Conservation (phyloP, 1,140 invertebrate species). For the Caerostris extrusa region DNA sequence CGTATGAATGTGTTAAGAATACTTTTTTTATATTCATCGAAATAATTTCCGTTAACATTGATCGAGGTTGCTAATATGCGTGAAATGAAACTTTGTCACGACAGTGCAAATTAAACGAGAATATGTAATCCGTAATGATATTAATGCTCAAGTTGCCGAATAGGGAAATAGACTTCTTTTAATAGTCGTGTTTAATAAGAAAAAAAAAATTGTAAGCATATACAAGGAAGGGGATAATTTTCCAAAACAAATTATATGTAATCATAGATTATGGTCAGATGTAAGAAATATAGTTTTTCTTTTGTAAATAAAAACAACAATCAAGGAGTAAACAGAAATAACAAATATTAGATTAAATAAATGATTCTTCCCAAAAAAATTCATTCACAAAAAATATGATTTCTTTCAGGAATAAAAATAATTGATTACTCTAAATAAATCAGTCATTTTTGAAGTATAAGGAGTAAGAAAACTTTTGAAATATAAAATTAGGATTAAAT, state of each 20-base stretch:
- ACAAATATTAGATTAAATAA: too few species aligned
- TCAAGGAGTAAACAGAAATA: too few species aligned
- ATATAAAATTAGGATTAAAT: too few species aligned
- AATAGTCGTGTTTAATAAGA: not conserved
- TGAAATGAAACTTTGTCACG: constrained; percentile 5
- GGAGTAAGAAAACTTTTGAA: too few species aligned
- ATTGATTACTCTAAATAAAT: too few species aligned
- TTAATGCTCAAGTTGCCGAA: not conserved
- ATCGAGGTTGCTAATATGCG: not conserved
- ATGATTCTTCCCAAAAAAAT: too few species aligned
- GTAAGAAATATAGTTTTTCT: too few species aligned
- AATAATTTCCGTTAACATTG: not conserved
- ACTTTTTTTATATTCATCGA: not conserved
- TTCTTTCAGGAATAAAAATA: too few species aligned
- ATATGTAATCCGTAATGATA: not conserved
- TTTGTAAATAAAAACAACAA: too few species aligned
- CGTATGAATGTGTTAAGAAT: constrained; percentile 34
- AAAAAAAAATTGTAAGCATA: not conserved
- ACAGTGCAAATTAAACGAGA: not conserved
- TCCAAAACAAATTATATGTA: not conserved
- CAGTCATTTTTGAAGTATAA: too few species aligned
- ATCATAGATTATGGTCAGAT: not conserved
- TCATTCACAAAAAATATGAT: too few species aligned
- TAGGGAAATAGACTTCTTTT: too few species aligned
- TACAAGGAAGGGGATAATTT: not conserved